A percentile compares a stretch with the other conserved stretches of the same genome.
These are phyloP conservation scores for Pleuronectes platessa DNA, from an alignment of 2,113 vertebrate genomes.

Conservation along the genomic window DNA sequence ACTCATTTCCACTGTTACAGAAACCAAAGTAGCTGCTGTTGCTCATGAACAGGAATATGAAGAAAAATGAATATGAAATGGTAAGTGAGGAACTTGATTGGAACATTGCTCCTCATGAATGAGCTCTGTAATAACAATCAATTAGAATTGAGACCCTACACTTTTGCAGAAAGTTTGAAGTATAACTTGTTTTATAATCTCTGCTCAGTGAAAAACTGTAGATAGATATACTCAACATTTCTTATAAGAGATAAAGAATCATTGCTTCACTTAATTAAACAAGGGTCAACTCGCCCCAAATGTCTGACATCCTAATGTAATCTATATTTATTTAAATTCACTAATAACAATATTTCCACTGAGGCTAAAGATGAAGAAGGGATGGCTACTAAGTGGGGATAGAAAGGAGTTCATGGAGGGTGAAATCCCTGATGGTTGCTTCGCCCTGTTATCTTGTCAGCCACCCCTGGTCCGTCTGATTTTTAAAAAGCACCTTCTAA, in stretches of 20 bases:
- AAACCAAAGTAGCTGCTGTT: too few species aligned
- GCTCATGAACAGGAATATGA: too few species aligned
- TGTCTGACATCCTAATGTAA: neutral
- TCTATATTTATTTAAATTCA: neutral
- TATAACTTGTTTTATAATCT: neutral
- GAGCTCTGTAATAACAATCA: too few species aligned
- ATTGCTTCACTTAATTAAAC: neutral
- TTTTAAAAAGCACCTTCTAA: neutral
- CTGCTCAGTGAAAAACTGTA: neutral
- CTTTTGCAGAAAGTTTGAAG: too few species aligned
- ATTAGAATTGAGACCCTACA: too few species aligned
- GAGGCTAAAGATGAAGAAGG: neutral
- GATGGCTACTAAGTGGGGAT: neutral
- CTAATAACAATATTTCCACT: neutral
- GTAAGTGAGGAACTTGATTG: too few species aligned
- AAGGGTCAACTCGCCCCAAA: neutral
- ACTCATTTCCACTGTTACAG: too few species aligned
- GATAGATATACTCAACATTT: neutral
- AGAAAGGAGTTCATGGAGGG: neutral
- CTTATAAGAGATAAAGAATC: too few species aligned
- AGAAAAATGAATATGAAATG: too few species aligned
- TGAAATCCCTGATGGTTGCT: neutral
- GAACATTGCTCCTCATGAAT: too few species aligned
- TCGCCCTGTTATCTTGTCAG: conserved; percentile 8
- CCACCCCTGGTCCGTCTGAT: neutral